Base-by-base conservation (phyloP, 1,140 invertebrate genomes). In the Homarus americanus region DNA sequence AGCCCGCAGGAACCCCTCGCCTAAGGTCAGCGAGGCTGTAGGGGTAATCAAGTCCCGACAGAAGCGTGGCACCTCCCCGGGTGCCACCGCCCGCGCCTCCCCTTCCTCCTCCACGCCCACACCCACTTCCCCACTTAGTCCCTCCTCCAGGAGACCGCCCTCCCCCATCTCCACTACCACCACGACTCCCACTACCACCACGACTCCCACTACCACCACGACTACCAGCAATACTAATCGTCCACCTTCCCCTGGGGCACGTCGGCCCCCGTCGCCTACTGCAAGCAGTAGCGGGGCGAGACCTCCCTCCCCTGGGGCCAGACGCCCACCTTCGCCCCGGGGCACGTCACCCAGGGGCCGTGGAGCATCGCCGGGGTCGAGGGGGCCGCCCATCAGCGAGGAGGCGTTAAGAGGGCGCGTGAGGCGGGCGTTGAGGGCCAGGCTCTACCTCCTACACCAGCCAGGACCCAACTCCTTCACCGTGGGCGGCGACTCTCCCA, bases 371-470 rank as follows among this genome's bases (percentile, higher is more conserved):
- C 92, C 92, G 2, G 92, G 92, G 66, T 91, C 90, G 28, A 69
- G 92, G 15, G 63, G 82, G 15, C 80, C 84, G 15, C 75, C 82
- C 32, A 80, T 92, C 44, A 92, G 92, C 53, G 92, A 92, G 84
- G 94, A 94, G 63, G 91, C 93, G n/a, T 93, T 94, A 34, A 93
- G 93, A 91, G 94, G 93, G 84, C 90, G 94, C 40, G 94, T 95
- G 40, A 93, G 93, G 40, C 93, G 94, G 78, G 94, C 94, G 2
- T 92, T 93, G 83, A 93, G 93, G 90, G 94, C 94, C 12, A 91
- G 94, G 72, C 93, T 95, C 0, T 95, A 95, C 92, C 93, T 95
- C 24, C 93, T 95, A n/a, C 94, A 95, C 91, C 94, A 95, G 92
- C 94, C 93, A 78, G 95, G 94, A 36, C 95, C 94, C 32, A 94